Evolutionary conservation across 2,113 vertebrate species (phyloP).

Genomic region (Pleuronectes platessa): DNA sequence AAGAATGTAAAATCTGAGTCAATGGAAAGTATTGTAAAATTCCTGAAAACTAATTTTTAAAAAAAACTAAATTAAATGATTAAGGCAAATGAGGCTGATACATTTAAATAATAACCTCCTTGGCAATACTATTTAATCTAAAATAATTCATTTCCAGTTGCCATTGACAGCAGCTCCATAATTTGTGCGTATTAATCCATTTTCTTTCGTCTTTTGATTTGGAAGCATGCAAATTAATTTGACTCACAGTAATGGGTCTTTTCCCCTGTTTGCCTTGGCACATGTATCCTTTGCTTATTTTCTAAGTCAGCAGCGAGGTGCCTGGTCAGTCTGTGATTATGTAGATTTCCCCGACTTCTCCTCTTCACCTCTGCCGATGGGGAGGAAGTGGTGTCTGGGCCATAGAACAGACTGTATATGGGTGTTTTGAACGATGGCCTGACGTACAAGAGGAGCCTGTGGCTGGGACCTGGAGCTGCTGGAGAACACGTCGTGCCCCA

Average conservation of each 20-base stretch:
- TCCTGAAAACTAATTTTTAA: too few relatives aligned
- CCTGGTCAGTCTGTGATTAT: conserved; percentile 78
- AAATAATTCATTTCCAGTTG: background rate
- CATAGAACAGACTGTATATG: conserved; percentile 75
- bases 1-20: too few relatives aligned
- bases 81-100: background rate
- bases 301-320: conserved; percentile 81
- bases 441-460: conserved; percentile 75
- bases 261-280: conserved; percentile 83
- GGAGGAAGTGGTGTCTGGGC: conserved; percentile 82
- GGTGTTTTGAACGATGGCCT: conserved; percentile 67
- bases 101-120: background rate
- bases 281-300: conserved; percentile 77
- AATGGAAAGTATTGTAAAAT: too few relatives aligned
- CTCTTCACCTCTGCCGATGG: conserved; percentile 70
- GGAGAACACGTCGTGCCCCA: conserved; percentile 34
- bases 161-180: background rate
- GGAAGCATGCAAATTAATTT: conserved; percentile 68
- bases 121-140: background rate
- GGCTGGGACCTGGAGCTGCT: conserved; percentile 32
- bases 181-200: conserved; percentile 13
- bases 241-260: conserved; percentile 75
- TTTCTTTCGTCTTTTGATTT: conserved; percentile 12
- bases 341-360: conserved; percentile 57
- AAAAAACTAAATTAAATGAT: background rate